These are phyloP conservation scores for Hypanus sabinus DNA, from an alignment of 2,113 vertebrate species.

Conservation along the genomic window DNA sequence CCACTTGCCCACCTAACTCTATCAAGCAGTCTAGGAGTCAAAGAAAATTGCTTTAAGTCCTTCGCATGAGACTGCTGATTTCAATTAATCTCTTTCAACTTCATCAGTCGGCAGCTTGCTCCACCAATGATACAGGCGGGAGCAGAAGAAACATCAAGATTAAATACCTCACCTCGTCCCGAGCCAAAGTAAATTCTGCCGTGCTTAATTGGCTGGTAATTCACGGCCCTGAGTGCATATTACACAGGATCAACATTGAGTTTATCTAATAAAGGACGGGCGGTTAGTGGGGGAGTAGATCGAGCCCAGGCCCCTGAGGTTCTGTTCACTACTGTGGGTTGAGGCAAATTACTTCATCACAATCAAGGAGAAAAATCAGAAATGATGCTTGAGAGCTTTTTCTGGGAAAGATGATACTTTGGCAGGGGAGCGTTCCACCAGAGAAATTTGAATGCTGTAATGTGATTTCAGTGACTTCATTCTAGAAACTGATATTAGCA, in stretches of 20 bases:
- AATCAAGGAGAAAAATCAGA: slow-evolving; percentile 3
- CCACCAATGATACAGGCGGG: not conserved
- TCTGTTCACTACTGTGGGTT: not conserved
- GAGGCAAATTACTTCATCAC: slow-evolving; percentile 11
- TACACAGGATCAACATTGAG: slow-evolving; percentile 8
- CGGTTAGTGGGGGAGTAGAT: not conserved
- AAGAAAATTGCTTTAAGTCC: slow-evolving; percentile 2
- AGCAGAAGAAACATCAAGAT: not conserved
- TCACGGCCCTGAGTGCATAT: slow-evolving; percentile 20
- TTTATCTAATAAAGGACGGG: slow-evolving; percentile 30
- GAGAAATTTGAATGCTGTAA: slow-evolving; percentile 13
- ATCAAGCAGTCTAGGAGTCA: not conserved
- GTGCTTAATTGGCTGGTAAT: slow-evolving; percentile 26
- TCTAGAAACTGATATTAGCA: slow-evolving; percentile 4
- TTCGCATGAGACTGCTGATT: not conserved
- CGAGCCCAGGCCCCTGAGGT: not conserved
- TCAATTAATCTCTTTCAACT: slow-evolving; percentile 21
- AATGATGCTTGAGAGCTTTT: not conserved
- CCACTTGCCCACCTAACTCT: not conserved
- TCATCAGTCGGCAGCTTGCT: not conserved
- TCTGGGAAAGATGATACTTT: slow-evolving; percentile 18
- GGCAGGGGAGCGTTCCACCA: not conserved
- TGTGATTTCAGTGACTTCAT: slow-evolving; percentile 26
- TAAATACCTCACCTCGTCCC: slow-evolving; percentile 13
- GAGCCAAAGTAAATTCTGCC: slow-evolving; percentile 27